Base-by-base conservation (phyloP, 1,140 invertebrate genomes). In the Orchesella cincta region DNA sequence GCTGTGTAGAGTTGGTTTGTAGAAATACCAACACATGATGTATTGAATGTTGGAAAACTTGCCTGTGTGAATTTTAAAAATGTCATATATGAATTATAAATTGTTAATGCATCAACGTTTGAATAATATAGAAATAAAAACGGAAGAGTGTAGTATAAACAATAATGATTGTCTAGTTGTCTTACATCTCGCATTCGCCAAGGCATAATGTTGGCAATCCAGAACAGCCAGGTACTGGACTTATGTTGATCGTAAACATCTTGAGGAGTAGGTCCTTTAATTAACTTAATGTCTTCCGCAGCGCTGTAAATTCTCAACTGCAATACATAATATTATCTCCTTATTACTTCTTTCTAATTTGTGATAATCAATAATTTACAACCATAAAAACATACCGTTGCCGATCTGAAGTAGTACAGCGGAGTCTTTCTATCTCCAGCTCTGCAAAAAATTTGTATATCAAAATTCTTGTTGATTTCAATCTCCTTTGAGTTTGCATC, bases 11-110 rank as follows among this genome's bases (percentile, higher is more conserved):
- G 51, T 35, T 75, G 80, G 5, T 23, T 36, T 14, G 81, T 79
- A 18, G 77, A 77, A 74, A 82, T 77, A 33, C 81, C 81, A 52
- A 82, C 79, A 71, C 81, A 82, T 33, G 79, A 79, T 0, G 81
- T 46, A 70, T 82, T 82, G 52, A 82, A 82, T 36, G 81, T 82
- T 23, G 79, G 81, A 52, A 78, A 82, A 33, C 62, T 76, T 28
- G 78, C 75, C 81, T 82, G 39, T 26, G n/a, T n/a, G n/a, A 79
- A 76, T 3, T 70, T 35, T 33, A 1, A 29, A 23, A 74, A 26
- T n/a, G 73, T 26, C 5, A 51, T 34, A 28, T 2, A 14, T 39
- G 29, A 20, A 77, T 1, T 54, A 71, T 20, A 26, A 28, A 78
- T 77, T 1, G 26, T 1, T 76, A 26, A 46, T 12, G 26, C 39